Conservation (phyloP, 2,797 vertebrate genomes). For the Bryconaethiops microstoma region DNA sequence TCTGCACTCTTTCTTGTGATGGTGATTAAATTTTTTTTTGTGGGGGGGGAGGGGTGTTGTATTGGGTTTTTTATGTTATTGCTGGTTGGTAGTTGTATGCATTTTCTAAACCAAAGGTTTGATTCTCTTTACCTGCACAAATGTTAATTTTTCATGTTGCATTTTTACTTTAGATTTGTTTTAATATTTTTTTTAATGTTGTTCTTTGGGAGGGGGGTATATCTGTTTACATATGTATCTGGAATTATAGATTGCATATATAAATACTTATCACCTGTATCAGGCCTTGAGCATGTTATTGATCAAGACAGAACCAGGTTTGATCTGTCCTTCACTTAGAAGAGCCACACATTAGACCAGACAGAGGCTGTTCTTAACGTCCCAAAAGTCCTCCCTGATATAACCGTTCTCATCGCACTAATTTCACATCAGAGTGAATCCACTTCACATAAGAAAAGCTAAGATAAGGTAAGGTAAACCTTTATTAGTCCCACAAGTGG, state of each 20-base stretch:
- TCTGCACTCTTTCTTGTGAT: conserved; percentile 44
- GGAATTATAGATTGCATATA: conserved; percentile 80
- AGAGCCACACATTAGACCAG: background rate
- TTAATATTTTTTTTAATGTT: conserved; percentile 66
- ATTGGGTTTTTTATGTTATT: conserved; percentile 1
- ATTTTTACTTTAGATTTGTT: conserved; percentile 63
- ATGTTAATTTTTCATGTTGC: conserved; percentile 65
- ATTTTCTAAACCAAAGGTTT: conserved; percentile 78
- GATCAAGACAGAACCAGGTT: conserved; percentile 24
- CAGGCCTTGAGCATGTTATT: conserved; percentile 62
- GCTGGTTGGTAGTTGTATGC: conserved; percentile 50
- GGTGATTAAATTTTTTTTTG: conserved; percentile 20
- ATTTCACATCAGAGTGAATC: background rate
- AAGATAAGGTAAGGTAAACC: too few relatives aligned
- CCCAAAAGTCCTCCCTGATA: background rate
- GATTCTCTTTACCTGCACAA: conserved; percentile 73
- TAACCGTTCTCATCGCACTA: background rate
- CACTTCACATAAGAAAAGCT: too few relatives aligned
- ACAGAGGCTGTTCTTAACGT: background rate
- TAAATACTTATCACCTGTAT: conserved; percentile 77
- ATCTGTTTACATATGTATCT: conserved; percentile 83
- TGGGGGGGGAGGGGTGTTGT: background rate
- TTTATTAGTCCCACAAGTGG: too few relatives aligned
- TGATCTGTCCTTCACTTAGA: background rate
- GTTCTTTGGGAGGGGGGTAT: conserved; percentile 63